Base-by-base conservation (phyloP, 1,140 invertebrate genomes). In the Metopolophium dirhodum region DNA sequence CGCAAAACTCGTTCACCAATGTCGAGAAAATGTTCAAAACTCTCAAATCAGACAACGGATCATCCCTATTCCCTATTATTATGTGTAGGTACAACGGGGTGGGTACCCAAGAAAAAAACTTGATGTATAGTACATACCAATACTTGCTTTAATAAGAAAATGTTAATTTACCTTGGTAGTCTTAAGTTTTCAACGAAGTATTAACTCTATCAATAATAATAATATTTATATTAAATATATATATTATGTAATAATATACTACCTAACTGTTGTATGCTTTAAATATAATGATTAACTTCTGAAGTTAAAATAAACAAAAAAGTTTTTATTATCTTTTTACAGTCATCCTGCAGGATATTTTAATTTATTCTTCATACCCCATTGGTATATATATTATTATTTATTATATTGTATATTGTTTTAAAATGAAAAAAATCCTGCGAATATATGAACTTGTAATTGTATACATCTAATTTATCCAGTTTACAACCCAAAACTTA, bases 211-310 rank as follows among this genome's bases (percentile, higher is more conserved):
- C 30, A 77, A 77, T 77, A 77, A 77, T 20, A 77, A 77, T 77
- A 77, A n/a, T 77, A 77, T 77, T 77, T 77, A 77, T 77, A n/a
- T 77, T 77, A 77, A 35, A 77, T 77, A 77, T 77, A 77, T 77
- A n/a, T 77, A 77, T 77, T 54, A 54, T 7, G 22, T 54, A 54
- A 41, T 41, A 41, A 41, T 20, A 51, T 54, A 54, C 20, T 54
- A 51, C 49, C 57, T 61, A 77, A 77, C 14, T 77, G 14, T n/a
- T 77, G 61, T 77, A 68, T 77, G 14, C 61, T 77, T n/a, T 77
- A 77, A 77, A 77, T 77, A 77, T 77, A 77, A 77, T 77, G 61
- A 77, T 77, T 77, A 77, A 77, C 61, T 77, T 77, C 14, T 68
- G 30, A 68, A 68, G 30, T 77, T 77, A 77, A n/a, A 77, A 77